Evolutionary conservation across 2,113 vertebrate species (phyloP), one percentile per base, ranked within the genome.

Genomic region (Myxocyprinus asiaticus): DNA sequence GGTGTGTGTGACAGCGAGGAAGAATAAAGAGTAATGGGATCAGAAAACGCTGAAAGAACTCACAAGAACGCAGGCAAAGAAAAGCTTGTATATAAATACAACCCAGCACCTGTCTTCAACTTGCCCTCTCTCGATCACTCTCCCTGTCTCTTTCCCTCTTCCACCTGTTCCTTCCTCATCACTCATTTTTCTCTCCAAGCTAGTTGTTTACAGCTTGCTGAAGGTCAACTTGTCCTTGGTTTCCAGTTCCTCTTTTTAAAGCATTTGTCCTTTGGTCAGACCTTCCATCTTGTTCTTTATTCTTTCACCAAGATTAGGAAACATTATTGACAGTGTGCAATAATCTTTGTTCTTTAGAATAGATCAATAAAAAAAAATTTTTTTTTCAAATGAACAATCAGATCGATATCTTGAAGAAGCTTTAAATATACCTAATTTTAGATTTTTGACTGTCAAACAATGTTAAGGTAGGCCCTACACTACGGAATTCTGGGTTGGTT

Each of bases 1-100:
- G 64, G 84, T 78, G 82, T 85, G 76, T 66, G 78, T 77, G 17
- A 67, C 75, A 81, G 86, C 61, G 82, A 83, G 70, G 56, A 78
- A 73, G 75, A 68, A 81, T 81, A 83, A 67, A 68, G 71, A 76
- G 71, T 59, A 68, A 14, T 66, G 47, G 68, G 82, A 84, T 74
- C 79, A 78, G 68, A 78, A 17, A 81, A 76, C 68, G 64, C 70
- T 79, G 82, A 85, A 85, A 77, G 80, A 90, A 86, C 85, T 69
- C 66, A 78, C 84, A 75, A 53, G 17, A 73, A 56, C 47, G 73
- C 77, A 80, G 78, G 85, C 87, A 89, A 81, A 85, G 85, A 81
- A 83, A 83, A 78, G 70, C 83, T 81, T 73, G 85, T 83, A 86
- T 84, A 87, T 91, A 90, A 91, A 91, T 87, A 89, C 84, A 79